Evolutionary conservation across 2,113 vertebrate genomes (phyloP).

Genomic region (Neogale vison): DNA sequence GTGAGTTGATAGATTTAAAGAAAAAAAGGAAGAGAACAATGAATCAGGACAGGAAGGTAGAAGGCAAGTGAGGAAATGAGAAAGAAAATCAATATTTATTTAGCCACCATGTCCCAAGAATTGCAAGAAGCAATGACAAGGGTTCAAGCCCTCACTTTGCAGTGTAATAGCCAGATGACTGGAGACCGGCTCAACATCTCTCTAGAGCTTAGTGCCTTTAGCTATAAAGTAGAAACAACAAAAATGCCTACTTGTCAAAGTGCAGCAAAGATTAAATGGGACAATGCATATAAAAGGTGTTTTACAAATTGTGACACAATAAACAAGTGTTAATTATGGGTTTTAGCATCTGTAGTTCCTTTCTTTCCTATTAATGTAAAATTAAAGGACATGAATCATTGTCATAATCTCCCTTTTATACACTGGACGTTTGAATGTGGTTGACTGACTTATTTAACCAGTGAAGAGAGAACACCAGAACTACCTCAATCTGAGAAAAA

Average conservation of each 20-base stretch:
- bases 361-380: background rate
- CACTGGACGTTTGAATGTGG: background rate
- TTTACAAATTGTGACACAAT: constrained; percentile 28
- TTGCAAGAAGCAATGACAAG: background rate
- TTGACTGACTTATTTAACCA: background rate
- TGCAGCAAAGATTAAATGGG: background rate
- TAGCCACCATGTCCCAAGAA: constrained; percentile 31
- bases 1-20: background rate
- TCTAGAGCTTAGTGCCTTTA: background rate
- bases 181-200: background rate
- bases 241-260: constrained; percentile 29
- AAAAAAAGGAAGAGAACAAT: constrained; percentile 25
- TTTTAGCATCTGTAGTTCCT: constrained; percentile 40
- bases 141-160: constrained; percentile 56
- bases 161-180: constrained; percentile 1
- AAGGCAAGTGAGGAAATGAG: constrained; percentile 24
- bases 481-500: background rate
- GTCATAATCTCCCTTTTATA: background rate
- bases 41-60: background rate
- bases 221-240: constrained; percentile 14
- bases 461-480: background rate
- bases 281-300: constrained; percentile 14
- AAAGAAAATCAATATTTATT: constrained; percentile 63
- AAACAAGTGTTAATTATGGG: constrained; percentile 42
- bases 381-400: constrained; percentile 26